phyloP scores from a whole-genome alignment of 2,113 vertebrate species.

The Zosterops japonicus region DNA sequence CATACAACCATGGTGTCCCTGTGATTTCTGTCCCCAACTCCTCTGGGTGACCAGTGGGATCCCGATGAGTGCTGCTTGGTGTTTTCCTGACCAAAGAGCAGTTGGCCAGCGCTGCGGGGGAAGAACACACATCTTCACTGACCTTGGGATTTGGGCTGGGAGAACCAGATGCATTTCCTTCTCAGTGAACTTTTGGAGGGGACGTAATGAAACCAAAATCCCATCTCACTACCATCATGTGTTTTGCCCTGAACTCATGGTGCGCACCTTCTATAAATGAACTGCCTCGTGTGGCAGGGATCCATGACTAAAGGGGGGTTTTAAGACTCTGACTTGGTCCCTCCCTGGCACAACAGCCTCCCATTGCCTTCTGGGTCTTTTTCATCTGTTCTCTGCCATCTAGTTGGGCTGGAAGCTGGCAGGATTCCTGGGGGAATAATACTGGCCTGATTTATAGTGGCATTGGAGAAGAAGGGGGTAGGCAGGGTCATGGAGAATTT shows the following conservation, averaged over 20 bases:
- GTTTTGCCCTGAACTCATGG: not conserved
- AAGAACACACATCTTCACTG: not conserved
- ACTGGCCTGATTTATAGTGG: not conserved
- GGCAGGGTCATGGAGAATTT: not conserved
- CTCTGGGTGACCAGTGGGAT: not conserved
- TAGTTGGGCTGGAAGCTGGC: not conserved
- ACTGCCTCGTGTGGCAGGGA: accelerated
- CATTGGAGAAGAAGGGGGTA: not conserved
- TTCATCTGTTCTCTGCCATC: not conserved
- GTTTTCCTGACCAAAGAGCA: not conserved
- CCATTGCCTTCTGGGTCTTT: not conserved
- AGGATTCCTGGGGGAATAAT: not conserved
- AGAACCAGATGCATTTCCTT: not conserved
- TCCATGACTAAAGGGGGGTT: not conserved
- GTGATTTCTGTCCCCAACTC: not conserved
- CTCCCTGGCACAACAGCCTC: not conserved
- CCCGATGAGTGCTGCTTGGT: accelerated
- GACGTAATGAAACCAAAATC: not conserved
- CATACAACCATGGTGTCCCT: accelerated
- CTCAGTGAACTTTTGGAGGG: not conserved
- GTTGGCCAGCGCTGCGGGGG: accelerated
- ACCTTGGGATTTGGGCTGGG: not conserved
- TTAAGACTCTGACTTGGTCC: not conserved
- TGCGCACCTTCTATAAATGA: not conserved
- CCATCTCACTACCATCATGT: accelerated